phyloP scores from a whole-genome alignment of 1,140 invertebrate genomes.

The Micrasema longulum region DNA sequence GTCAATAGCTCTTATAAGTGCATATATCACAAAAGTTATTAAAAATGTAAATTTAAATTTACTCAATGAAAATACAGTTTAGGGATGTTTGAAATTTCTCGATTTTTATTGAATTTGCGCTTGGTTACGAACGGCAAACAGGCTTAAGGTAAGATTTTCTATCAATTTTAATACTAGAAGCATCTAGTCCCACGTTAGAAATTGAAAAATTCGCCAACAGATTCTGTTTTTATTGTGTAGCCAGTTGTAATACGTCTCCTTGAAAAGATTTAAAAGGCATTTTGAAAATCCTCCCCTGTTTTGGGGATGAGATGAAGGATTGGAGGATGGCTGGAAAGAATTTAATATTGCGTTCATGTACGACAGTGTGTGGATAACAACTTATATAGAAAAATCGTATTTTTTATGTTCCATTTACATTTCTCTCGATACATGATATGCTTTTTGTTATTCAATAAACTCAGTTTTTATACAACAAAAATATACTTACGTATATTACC shows the following conservation, averaged over 20 bases:
- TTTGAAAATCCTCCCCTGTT: conserved; percentile 51
- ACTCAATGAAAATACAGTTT: too few relatives aligned
- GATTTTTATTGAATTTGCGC: too few relatives aligned
- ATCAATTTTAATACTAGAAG: too few relatives aligned
- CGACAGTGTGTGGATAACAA: conserved; percentile 49
- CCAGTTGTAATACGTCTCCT: conserved; percentile 47
- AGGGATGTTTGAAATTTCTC: too few relatives aligned
- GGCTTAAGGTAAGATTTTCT: too few relatives aligned
- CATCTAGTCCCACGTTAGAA: conserved; percentile 4
- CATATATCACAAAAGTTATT: too few relatives aligned
- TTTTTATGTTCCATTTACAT: background rate
- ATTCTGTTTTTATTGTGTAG: conserved; percentile 42
- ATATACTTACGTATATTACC: too few relatives aligned
- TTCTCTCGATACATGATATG: background rate
- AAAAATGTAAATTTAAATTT: too few relatives aligned
- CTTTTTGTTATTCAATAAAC: background rate
- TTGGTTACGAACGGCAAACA: too few relatives aligned
- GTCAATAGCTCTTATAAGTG: too few relatives aligned
- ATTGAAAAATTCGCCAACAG: conserved; percentile 47
- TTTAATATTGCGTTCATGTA: conserved; percentile 54
- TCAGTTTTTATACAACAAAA: too few relatives aligned
- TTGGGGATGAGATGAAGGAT: conserved; percentile 49
- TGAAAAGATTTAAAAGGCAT: conserved; percentile 50
- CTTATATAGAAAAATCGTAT: conserved; percentile 38
- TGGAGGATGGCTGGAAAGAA: conserved; percentile 52